phyloP scores from a whole-genome alignment of 2,888 invertebrate species.

The Troides oblongomaculatus region DNA sequence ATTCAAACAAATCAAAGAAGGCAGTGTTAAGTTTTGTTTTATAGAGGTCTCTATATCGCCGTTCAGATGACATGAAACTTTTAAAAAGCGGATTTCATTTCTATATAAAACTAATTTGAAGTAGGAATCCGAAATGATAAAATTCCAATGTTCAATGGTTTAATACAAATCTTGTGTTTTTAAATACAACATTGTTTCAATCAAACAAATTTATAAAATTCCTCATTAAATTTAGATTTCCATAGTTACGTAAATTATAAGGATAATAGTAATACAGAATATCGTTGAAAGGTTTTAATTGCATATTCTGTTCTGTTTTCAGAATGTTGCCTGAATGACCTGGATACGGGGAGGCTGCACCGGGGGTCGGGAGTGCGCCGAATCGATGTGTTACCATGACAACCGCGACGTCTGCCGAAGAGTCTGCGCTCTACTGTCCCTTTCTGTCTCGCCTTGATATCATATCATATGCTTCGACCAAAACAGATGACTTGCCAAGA shows the following conservation, averaged over 20 bases:
- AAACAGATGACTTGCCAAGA: conserved; percentile 37
- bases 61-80: no score
- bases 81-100: no score
- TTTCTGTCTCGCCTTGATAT: conserved; percentile 79
- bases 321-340: conserved; percentile 62
- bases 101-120: no score
- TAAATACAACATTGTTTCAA: no score
- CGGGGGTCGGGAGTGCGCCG: conserved; percentile 55
- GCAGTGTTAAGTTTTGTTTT: no score
- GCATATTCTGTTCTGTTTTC: conserved; percentile 37
- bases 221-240: neutral
- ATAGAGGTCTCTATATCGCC: no score
- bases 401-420: conserved; percentile 79
- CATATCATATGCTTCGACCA: conserved; percentile 64
- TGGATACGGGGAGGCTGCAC: conserved; percentile 71
- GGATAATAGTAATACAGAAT: neutral
- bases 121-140: no score
- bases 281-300: conserved; percentile 33
- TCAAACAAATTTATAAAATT: no score
- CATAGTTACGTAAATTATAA: neutral
- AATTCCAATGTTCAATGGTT: no score
- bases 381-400: conserved; percentile 77
- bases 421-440: conserved; percentile 78
- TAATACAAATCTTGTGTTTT: no score
- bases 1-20: no score